A percentile compares a stretch with the other conserved stretches of the same genome.
phyloP scores from a whole-genome alignment of 2,888 invertebrate genomes.

The Cephus rjabovi region DNA sequence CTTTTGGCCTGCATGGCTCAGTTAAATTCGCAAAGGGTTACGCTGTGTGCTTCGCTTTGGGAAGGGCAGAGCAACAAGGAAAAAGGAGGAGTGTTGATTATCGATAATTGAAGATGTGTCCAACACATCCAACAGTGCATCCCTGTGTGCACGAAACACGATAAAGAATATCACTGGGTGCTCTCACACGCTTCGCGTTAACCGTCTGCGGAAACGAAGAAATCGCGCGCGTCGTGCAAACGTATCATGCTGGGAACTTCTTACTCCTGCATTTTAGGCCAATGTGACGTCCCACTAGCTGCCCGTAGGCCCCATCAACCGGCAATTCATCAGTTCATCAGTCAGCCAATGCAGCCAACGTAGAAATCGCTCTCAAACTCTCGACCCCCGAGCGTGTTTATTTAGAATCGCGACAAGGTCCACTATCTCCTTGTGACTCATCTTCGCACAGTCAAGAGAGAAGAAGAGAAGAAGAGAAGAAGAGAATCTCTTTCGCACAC shows the following conservation, averaged over 20 bases:
- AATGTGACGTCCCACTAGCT: conserved; percentile 41
- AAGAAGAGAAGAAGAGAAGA: conserved; percentile 19
- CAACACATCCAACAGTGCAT: too few relatives aligned
- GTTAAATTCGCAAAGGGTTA: too few relatives aligned
- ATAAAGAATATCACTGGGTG: too few relatives aligned
- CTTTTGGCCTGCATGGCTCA: too few relatives aligned
- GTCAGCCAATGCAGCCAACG: too few relatives aligned
- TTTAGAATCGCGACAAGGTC: conserved; percentile 56
- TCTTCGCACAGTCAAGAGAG: conserved; percentile 27
- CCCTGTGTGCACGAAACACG: too few relatives aligned
- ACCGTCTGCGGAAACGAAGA: neutral
- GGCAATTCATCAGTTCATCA: conserved; percentile 11
- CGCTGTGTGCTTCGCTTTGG: too few relatives aligned
- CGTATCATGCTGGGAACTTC: conserved; percentile 30
- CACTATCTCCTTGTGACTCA: conserved; percentile 36
- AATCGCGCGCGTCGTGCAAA: conserved; percentile 20
- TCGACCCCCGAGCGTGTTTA: conserved; percentile 45
- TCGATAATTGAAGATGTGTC: too few relatives aligned
- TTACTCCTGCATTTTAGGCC: conserved; percentile 44
- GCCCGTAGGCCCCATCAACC: conserved; percentile 29
- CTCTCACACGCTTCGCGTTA: neutral
- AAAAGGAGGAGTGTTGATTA: too few relatives aligned
- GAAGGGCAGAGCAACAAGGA: too few relatives aligned
- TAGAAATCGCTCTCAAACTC: conserved; percentile 4
- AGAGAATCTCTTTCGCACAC: conserved; percentile 29